Conservation (phyloP, 2,888 invertebrate genomes). For the Drosophila pullipes region DNA sequence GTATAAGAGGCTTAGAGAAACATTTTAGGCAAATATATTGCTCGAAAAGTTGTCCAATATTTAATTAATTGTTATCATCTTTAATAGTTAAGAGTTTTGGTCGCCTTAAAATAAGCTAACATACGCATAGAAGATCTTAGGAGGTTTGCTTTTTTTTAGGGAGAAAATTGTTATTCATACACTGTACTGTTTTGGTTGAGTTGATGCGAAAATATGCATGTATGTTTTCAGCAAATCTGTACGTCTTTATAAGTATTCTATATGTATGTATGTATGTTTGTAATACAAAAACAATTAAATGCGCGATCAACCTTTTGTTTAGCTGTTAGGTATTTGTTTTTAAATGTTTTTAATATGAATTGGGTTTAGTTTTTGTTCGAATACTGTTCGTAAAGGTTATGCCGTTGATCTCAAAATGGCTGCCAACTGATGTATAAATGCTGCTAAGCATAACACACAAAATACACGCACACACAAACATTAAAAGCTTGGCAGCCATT, state of each 20-base stretch:
- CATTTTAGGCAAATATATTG: constrained; percentile 78
- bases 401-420: constrained; percentile 50
- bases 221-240: constrained; percentile 44
- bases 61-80: constrained; percentile 50
- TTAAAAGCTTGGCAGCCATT: constrained; percentile 57
- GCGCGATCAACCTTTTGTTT: constrained; percentile 74
- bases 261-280: constrained; percentile 40
- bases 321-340: constrained; percentile 40
- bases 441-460: constrained; percentile 51
- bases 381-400: constrained; percentile 75
- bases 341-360: constrained; percentile 19
- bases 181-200: background rate
- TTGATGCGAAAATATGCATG: constrained; percentile 40
- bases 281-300: constrained; percentile 65
- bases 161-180: constrained; percentile 31
- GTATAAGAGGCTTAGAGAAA: constrained; percentile 73
- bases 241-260: constrained; percentile 24
- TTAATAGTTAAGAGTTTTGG: constrained; percentile 59
- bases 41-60: constrained; percentile 70
- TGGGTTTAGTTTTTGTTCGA: constrained; percentile 47
- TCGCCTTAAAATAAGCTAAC: constrained; percentile 59
- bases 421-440: constrained; percentile 53
- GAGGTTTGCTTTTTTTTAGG: constrained; percentile 30
- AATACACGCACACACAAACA: constrained; percentile 36
- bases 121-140: constrained; percentile 41